A percentile compares a stretch with the other conserved stretches of the same genome.
These are phyloP conservation scores for Leptinotarsa texana DNA, from an alignment of 1,140 invertebrate genomes.

Conservation along the genomic window DNA sequence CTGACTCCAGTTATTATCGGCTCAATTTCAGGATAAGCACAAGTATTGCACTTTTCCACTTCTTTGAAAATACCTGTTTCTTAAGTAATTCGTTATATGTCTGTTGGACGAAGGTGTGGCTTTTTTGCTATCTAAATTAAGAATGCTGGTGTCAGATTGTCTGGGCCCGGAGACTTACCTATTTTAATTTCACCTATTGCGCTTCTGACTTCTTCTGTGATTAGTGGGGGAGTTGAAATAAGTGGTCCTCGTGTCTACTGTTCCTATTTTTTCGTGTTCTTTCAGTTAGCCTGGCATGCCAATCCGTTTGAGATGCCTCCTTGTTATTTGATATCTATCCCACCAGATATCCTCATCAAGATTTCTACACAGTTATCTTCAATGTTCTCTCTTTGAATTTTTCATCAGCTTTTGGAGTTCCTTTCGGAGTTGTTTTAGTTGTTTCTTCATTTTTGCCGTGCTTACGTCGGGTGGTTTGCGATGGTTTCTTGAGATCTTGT, in stretches of 20 bases:
- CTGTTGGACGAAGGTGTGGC: background rate
- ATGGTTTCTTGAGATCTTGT: background rate
- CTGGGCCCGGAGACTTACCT: constrained; percentile 25
- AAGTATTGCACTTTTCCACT: constrained; percentile 26
- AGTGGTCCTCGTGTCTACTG: background rate
- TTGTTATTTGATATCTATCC: background rate
- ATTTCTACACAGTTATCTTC: constrained; percentile 26
- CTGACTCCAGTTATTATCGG: background rate
- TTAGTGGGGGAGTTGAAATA: background rate
- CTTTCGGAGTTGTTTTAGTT: constrained; percentile 8
- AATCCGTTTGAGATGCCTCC: background rate
- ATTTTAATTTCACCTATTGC: constrained; percentile 2
- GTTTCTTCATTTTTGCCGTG: background rate
- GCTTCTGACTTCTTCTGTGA: background rate
- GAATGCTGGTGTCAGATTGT: constrained; percentile 22
- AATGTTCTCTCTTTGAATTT: constrained; percentile 15
- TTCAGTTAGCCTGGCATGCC: background rate
- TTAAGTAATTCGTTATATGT: constrained; percentile 23
- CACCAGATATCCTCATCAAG: background rate
- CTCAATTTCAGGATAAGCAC: constrained; percentile 9
- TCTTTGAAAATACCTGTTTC: constrained; percentile 14
- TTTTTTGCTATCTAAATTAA: constrained; percentile 7
- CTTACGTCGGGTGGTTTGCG: no score
- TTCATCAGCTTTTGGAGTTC: constrained; percentile 10
- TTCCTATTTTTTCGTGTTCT: background rate